Conservation (phyloP, 2,113 vertebrate genomes). For the Paralichthys olivaceus region DNA sequence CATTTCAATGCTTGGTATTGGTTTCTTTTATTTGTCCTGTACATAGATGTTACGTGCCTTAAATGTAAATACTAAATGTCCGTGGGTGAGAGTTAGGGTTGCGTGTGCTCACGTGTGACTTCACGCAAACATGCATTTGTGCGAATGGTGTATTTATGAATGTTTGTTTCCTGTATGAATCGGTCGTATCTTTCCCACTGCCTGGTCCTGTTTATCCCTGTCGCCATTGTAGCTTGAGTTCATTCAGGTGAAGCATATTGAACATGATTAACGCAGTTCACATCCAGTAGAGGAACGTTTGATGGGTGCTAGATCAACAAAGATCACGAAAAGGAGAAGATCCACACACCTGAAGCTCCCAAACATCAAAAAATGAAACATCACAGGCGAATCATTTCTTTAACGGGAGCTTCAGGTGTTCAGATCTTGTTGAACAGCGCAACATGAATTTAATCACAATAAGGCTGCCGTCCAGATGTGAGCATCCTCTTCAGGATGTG, state of each 20-base stretch:
- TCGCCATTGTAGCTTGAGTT: conserved; percentile 42
- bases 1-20: conserved; percentile 56
- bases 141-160: conserved; percentile 76
- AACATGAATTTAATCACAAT: neutral
- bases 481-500: conserved; percentile 14
- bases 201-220: conserved; percentile 50
- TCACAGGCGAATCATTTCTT: too few species aligned
- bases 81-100: conserved; percentile 21
- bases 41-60: conserved; percentile 68
- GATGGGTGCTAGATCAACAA: too few species aligned
- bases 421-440: neutral
- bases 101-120: conserved; percentile 23
- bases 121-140: conserved; percentile 50
- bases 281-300: too few species aligned
- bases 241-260: conserved; percentile 28
- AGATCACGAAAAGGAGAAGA: too few species aligned
- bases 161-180: conserved; percentile 66
- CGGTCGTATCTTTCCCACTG: conserved; percentile 44
- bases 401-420: too few species aligned
- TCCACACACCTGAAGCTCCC: too few species aligned
- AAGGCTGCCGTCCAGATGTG: conserved; percentile 20
- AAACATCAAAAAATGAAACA: too few species aligned
- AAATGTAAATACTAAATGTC: conserved; percentile 74
- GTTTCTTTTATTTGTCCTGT: conserved; percentile 57
- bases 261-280: neutral